phyloP scores from a whole-genome alignment of 2,797 vertebrate species.

The Myiotriccus ornatus region DNA sequence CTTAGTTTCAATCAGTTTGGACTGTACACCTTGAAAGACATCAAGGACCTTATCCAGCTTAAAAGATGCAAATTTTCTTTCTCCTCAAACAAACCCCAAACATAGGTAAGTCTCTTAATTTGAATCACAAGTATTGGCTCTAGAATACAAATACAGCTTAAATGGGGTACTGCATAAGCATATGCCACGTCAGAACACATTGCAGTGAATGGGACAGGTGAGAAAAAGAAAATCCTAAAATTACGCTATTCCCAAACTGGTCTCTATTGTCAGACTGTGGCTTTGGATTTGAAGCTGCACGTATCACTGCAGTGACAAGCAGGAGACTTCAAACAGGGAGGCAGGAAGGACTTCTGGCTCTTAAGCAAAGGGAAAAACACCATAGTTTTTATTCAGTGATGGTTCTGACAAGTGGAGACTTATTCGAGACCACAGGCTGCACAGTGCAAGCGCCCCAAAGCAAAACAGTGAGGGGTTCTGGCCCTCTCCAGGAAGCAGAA shows the following conservation, averaged over 20 bases:
- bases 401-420: neutral
- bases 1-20: neutral
- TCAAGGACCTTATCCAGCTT: neutral
- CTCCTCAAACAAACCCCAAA: neutral
- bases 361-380: neutral
- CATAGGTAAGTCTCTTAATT: neutral
- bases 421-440: neutral
- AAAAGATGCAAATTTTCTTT: neutral
- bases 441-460: neutral
- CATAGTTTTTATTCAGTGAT: accelerated
- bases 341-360: neutral
- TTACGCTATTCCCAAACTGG: neutral
- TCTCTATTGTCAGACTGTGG: neutral
- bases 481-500: neutral
- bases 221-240: neutral
- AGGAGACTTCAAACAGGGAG: neutral
- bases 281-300: neutral
- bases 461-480: neutral
- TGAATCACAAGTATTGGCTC: neutral
- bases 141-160: neutral
- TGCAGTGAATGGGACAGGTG: neutral
- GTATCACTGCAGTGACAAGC: neutral
- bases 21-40: neutral
- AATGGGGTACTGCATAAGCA: neutral
- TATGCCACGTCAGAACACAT: accelerated